Evolutionary conservation across 1,140 invertebrate genomes (phyloP).

Genomic region (Andricus grossulariae): DNA sequence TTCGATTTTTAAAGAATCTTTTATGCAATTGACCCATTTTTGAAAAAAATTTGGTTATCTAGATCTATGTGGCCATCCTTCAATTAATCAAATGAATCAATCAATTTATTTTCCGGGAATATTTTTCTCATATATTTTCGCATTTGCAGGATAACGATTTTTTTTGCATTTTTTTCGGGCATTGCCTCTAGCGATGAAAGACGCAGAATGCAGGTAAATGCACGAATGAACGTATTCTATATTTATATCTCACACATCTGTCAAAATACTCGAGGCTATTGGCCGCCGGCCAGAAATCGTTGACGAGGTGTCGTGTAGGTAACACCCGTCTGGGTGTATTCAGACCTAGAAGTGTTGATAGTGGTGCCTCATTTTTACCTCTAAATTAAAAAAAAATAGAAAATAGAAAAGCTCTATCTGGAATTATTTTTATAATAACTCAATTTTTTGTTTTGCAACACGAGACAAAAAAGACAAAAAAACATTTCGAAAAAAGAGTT

Average conservation of each 20-base stretch:
- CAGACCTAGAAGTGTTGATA: background rate
- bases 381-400: too few species aligned
- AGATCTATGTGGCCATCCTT: too few species aligned
- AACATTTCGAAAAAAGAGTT: too few species aligned
- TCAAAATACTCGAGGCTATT: conserved; percentile 55
- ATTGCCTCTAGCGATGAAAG: conserved; percentile 16
- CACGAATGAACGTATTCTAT: conserved; percentile 31
- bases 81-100: background rate
- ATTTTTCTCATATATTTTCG: background rate
- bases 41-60: too few species aligned
- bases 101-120: background rate
- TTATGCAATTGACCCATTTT: too few species aligned
- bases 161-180: background rate
- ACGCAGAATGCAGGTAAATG: background rate
- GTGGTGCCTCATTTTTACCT: too few species aligned
- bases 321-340: background rate
- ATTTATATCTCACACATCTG: conserved; percentile 44
- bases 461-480: too few species aligned
- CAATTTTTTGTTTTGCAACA: too few species aligned
- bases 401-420: too few species aligned
- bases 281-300: conserved; percentile 53
- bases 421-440: too few species aligned
- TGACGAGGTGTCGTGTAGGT: conserved; percentile 48
- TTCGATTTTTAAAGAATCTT: too few species aligned
- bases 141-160: background rate